phyloP scores from a whole-genome alignment of 2,888 invertebrate species.

The Octodonta nipae region DNA sequence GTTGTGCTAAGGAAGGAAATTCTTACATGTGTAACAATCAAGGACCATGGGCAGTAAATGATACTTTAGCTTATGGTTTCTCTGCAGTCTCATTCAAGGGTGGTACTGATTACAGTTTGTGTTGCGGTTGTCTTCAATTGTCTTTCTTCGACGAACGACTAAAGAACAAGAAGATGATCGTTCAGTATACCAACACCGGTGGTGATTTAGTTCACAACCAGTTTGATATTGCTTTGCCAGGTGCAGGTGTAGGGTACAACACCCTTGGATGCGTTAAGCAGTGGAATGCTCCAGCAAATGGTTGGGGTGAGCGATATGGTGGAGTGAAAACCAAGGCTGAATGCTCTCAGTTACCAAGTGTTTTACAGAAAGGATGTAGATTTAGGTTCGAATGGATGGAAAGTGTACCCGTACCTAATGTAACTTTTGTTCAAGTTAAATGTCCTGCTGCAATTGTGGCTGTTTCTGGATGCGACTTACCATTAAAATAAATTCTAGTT shows the following conservation, averaged over 20 bases:
- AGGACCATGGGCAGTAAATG: slow-evolving; percentile 13
- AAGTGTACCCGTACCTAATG: slow-evolving; percentile 13
- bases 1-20: slow-evolving; percentile 6
- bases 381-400: slow-evolving; percentile 15
- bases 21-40: slow-evolving; percentile 14
- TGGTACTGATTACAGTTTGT: slow-evolving; percentile 12
- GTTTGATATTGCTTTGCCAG: slow-evolving; percentile 11
- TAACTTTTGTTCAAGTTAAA: slow-evolving; percentile 12
- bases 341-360: slow-evolving; percentile 10
- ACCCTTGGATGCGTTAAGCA: slow-evolving; percentile 12
- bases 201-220: slow-evolving; percentile 7
- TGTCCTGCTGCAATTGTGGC: no score
- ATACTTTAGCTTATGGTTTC: slow-evolving; percentile 12
- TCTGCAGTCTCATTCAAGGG: slow-evolving; percentile 14
- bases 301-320: slow-evolving; percentile 15
- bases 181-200: slow-evolving; percentile 14
- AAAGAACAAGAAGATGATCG: slow-evolving; percentile 3
- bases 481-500: no score
- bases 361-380: slow-evolving; percentile 11
- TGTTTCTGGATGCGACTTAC: no score
- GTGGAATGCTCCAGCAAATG: slow-evolving; percentile 11
- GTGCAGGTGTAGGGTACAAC: slow-evolving; percentile 14
- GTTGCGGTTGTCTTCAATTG: slow-evolving; percentile 13
- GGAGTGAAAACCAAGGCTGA: slow-evolving; percentile 10
- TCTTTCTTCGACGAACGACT: slow-evolving; percentile 13